A percentile compares a stretch with the other conserved stretches of the same genome.
These are phyloP conservation scores for Leptestheria dahalacensis DNA, from an alignment of 1,140 invertebrate species.

Conservation along the genomic window DNA sequence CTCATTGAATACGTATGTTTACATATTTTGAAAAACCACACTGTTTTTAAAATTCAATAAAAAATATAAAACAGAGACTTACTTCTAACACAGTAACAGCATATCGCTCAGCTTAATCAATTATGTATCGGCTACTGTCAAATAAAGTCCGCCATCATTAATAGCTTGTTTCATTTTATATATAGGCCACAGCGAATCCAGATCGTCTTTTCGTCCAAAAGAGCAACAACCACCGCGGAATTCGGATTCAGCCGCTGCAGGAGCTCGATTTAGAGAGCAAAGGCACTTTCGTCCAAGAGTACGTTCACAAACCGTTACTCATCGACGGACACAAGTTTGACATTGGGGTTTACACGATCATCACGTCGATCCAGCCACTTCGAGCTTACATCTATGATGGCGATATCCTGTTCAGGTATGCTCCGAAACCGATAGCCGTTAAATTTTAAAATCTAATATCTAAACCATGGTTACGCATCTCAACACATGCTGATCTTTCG, in stretches of 20 bases:
- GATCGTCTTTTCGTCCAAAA: conserved; percentile 75
- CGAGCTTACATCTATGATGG: conserved; percentile 77
- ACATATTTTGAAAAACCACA: neutral
- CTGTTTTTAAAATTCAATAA: neutral
- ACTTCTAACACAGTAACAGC: no score
- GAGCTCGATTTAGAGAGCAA: conserved; percentile 54
- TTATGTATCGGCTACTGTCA: no score
- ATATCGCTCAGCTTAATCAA: no score
- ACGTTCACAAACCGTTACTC: conserved; percentile 40
- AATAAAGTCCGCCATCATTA: no score
- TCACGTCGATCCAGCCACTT: conserved; percentile 81
- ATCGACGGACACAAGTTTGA: conserved; percentile 84
- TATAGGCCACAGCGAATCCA: conserved; percentile 43
- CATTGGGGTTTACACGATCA: conserved; percentile 83
- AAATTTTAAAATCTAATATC: neutral
- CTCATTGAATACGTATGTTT: conserved; percentile 51
- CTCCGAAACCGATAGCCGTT: neutral
- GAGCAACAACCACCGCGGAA: conserved; percentile 78
- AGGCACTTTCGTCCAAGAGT: conserved; percentile 82
- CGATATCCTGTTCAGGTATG: conserved; percentile 67
- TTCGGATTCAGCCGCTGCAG: conserved; percentile 52
- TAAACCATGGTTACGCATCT: no score
- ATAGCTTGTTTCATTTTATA: conserved; percentile 6
- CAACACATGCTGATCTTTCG: no score
- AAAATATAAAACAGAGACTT: neutral